Conservation (phyloP, 2,888 invertebrate species). For the Drosophila merina region DNA sequence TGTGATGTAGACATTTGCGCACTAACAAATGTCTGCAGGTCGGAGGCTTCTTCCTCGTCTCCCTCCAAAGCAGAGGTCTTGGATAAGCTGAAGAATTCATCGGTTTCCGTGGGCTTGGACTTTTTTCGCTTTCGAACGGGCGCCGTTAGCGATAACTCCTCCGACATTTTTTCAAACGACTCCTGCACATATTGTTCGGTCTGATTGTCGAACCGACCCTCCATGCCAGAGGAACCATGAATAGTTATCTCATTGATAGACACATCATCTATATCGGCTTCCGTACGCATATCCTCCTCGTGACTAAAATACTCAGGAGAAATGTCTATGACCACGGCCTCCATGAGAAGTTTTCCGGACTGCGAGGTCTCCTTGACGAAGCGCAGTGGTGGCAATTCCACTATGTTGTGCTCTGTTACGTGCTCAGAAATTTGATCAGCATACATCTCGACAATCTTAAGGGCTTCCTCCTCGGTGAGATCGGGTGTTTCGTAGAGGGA, state of each 20-base stretch:
- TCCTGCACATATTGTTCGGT: slow-evolving; percentile 84
- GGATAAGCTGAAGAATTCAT: slow-evolving; percentile 88
- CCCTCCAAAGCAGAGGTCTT: slow-evolving; percentile 84
- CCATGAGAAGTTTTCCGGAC: slow-evolving; percentile 94
- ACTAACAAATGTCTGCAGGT: slow-evolving; percentile 88
- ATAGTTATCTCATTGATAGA: slow-evolving; percentile 91
- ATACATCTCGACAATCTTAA: slow-evolving; percentile 97
- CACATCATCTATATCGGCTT: slow-evolving; percentile 93
- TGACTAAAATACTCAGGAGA: slow-evolving; percentile 92
- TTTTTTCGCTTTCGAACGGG: slow-evolving; percentile 86
- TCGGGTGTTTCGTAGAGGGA: slow-evolving; percentile 96
- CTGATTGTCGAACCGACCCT: slow-evolving; percentile 84
- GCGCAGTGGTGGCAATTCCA: slow-evolving; percentile 93
- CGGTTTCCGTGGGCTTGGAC: slow-evolving; percentile 87
- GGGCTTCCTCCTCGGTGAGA: slow-evolving; percentile 95
- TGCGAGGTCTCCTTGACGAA: slow-evolving; percentile 95
- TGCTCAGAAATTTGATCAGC: slow-evolving; percentile 96
- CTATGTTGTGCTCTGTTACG: slow-evolving; percentile 92
- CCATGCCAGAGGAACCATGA: slow-evolving; percentile 85
- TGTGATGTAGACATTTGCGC: slow-evolving; percentile 85
- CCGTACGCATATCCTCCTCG: slow-evolving; percentile 92
- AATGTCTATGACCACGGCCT: slow-evolving; percentile 95
- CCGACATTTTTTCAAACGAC: slow-evolving; percentile 84
- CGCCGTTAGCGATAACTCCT: slow-evolving; percentile 86
- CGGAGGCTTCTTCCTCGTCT: slow-evolving; percentile 86